Percentiles rank a stretch among this genome's conserved stretches.
These are phyloP conservation scores for Protonemura montana DNA, from an alignment of 2,888 invertebrate species.

Conservation along the genomic window DNA sequence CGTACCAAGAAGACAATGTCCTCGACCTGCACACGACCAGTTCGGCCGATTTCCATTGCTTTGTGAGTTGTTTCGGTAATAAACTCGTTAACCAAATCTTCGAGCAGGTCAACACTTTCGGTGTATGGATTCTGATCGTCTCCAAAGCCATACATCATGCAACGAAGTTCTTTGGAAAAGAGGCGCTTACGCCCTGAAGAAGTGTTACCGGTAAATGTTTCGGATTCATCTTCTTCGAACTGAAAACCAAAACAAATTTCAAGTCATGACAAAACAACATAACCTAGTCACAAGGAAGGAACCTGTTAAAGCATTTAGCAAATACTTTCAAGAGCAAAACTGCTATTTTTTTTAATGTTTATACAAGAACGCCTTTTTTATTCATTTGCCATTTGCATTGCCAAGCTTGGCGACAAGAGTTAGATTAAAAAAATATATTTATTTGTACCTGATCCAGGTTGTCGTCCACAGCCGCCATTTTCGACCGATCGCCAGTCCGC, in stretches of 20 bases:
- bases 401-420: too few species aligned
- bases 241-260: slow-evolving; percentile 47
- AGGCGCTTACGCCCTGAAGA: slow-evolving; percentile 80
- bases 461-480: slow-evolving; percentile 52
- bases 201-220: slow-evolving; percentile 73
- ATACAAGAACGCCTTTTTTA: too few species aligned
- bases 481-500: too few species aligned
- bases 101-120: slow-evolving; percentile 96
- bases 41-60: slow-evolving; percentile 95
- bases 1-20: slow-evolving; percentile 96
- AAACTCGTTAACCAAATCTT: slow-evolving; percentile 97
- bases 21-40: slow-evolving; percentile 97
- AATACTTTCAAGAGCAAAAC: too few species aligned
- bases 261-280: too few species aligned
- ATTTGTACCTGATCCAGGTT: slow-evolving; percentile 54
- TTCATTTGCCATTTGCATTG: too few species aligned
- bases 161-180: slow-evolving; percentile 90
- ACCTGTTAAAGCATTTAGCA: too few species aligned
- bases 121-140: slow-evolving; percentile 99
- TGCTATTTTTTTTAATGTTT: too few species aligned
- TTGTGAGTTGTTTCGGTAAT: slow-evolving; percentile 89
- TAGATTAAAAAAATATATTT: slow-evolving; percentile 16
- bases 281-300: too few species aligned
- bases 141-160: slow-evolving; percentile 99
- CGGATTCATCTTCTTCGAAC: slow-evolving; percentile 73